Base-by-base conservation (phyloP, 1,140 invertebrate genomes). In the Chymomyza costata region DNA sequence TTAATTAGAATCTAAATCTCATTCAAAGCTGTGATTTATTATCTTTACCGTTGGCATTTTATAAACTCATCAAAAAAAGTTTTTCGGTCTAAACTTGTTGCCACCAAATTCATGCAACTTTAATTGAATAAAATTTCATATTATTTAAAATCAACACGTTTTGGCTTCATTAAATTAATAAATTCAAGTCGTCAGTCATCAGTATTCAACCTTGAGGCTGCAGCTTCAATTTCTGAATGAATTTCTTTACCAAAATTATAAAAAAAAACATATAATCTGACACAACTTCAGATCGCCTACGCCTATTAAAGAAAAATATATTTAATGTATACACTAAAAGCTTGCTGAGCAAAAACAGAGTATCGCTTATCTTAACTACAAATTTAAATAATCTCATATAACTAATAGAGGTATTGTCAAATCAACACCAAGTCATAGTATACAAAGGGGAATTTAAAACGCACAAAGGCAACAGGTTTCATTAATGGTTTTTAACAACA, bases 151-250 rank as follows among this genome's bases (percentile, higher is more conserved):
- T 44, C 48, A 50, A 37, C 18, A 37, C 32, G n/a, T 13, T 44
- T 66, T 39, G 28, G 18, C 6, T 14, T 31, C 32, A 44, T 16
- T 10, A 32, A 11, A 51, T 63, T 53, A 37, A 40, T 25, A 25
- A 25, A 25, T 25, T 8, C 3, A 3, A 25, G 21, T 5, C 21
- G 21, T 25, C 21, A 8, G n/a, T n/a, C 21, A 5, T 25, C 8
- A 8, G 21, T 8, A 8, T 55, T 41, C 11, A 25, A 58, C 70
- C 70, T 76, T 76, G 53, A 28, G 31, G 38, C 43, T 58, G 52
- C 55, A 76, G 61, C 49, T 65, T 40, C 11, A 57, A 55, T 63
- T 76, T 53, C 62, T 78, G 39, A 70, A 78, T 78, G 71, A 78
- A 62, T 47, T 34, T 40, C 25, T 40, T 46, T 32, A 43, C 18